Percentiles rank a stretch among this genome's conserved stretches.
Evolutionary conservation across 2,113 vertebrate species (phyloP).

Genomic region (Notiomystis cincta): DNA sequence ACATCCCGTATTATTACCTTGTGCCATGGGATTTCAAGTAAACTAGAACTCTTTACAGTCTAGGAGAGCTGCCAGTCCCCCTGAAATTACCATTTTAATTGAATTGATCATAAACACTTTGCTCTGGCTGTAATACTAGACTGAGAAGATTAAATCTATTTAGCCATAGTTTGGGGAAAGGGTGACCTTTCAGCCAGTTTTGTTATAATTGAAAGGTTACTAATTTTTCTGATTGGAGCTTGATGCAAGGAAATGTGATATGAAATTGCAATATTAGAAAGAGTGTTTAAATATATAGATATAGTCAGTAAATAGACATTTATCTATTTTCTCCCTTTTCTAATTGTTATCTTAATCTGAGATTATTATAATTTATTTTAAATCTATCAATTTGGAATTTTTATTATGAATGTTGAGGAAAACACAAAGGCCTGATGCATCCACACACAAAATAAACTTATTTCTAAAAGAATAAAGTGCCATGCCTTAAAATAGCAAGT

Average conservation of each 20-base stretch:
- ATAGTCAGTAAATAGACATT: neutral
- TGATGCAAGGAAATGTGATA: neutral
- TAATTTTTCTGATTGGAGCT: neutral
- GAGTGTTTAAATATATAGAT: neutral
- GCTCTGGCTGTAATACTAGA: neutral
- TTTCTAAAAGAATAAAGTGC: neutral
- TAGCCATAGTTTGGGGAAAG: slow-evolving; percentile 2
- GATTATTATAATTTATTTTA: neutral
- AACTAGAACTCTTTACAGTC: slow-evolving; percentile 34
- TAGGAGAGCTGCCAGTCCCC: slow-evolving; percentile 38
- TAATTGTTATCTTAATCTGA: neutral
- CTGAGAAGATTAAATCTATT: slow-evolving; percentile 27
- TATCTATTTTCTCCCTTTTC: neutral
- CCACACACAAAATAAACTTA: neutral
- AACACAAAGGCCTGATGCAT: neutral
- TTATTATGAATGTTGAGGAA: neutral
- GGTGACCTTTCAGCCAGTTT: slow-evolving; percentile 14
- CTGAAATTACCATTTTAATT: slow-evolving; percentile 63
- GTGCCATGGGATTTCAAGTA: slow-evolving; percentile 14
- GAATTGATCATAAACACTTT: slow-evolving; percentile 44
- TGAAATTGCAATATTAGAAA: neutral
- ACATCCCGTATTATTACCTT: neutral
- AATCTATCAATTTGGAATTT: neutral
- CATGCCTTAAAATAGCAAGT: neutral
- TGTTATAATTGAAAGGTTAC: neutral